Evolutionary conservation across 2,113 vertebrate genomes (phyloP).

Genomic region (Cephalophus harveyi): DNA sequence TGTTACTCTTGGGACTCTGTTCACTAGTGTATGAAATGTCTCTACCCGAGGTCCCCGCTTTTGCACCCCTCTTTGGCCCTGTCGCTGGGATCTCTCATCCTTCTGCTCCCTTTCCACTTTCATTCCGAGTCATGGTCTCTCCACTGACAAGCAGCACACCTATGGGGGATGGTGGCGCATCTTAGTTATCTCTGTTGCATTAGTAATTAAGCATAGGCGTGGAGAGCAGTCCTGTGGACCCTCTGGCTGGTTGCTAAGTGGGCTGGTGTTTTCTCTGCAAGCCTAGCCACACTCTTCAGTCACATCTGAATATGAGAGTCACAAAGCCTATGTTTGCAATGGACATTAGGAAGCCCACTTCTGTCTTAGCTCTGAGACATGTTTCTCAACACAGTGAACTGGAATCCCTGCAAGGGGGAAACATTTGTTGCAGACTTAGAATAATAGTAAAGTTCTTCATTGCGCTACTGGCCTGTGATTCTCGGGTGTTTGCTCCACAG

Average conservation of each 20-base stretch:
- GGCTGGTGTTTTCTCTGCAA: background rate
- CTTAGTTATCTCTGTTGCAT: background rate
- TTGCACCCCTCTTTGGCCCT: background rate
- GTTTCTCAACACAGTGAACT: background rate
- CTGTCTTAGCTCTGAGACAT: background rate
- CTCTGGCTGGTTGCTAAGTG: background rate
- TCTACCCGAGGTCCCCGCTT: background rate
- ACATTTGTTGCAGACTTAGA: background rate
- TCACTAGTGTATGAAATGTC: background rate
- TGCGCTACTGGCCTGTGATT: background rate
- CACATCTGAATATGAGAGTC: background rate
- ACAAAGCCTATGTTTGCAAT: background rate
- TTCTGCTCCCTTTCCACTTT: background rate
- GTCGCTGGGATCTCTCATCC: background rate
- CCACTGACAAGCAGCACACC: background rate
- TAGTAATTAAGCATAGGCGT: background rate
- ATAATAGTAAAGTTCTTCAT: background rate
- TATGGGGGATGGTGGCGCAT: accelerated
- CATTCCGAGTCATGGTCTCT: background rate
- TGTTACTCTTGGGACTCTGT: background rate
- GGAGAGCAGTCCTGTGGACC: too few species aligned
- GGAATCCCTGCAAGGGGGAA: background rate
- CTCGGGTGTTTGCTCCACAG: background rate
- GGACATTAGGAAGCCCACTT: background rate
- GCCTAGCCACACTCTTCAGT: background rate